A percentile compares a stretch with the other conserved stretches of the same genome.
Conservation (phyloP, 2,888 invertebrate genomes). For the Coelopa pilipes region DNA sequence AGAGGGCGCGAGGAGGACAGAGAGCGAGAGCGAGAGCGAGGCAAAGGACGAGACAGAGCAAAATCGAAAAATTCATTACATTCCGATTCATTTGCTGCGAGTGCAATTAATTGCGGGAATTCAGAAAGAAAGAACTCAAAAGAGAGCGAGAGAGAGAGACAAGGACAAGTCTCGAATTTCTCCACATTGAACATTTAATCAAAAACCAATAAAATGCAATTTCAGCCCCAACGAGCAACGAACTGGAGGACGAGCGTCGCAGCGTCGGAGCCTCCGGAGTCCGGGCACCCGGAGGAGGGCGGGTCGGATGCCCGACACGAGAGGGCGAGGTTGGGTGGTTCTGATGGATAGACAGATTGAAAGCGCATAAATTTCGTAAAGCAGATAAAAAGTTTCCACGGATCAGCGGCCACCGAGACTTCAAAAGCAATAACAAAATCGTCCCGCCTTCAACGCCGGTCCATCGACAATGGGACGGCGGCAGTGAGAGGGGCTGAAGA, state of each 20-base stretch:
- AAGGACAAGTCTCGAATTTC: conserved; percentile 13
- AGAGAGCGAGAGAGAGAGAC: no score
- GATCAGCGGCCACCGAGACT: neutral
- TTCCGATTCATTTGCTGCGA: conserved; percentile 23
- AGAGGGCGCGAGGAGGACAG: no score
- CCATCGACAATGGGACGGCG: no score
- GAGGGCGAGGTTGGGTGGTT: neutral
- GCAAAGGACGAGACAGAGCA: neutral
- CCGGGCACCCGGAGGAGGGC: no score
- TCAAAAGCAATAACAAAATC: conserved; percentile 18
- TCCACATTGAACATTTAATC: conserved; percentile 10
- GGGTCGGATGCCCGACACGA: no score
- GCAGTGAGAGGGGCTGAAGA: no score
- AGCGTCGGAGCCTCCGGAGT: no score
- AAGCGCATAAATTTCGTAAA: conserved; percentile 58
- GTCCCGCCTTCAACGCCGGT: no score
- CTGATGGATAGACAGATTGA: conserved; percentile 43
- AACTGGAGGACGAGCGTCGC: no score
- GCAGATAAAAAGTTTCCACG: conserved; percentile 49
- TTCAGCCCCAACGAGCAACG: no score
- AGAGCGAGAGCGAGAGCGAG: neutral
- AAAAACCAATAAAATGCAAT: conserved; percentile 26
- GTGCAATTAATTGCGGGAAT: conserved; percentile 15
- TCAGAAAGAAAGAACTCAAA: no score
- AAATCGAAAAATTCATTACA: conserved; percentile 16